Conservation (phyloP, 2,113 vertebrate species). For the Heteronetta atricapilla region DNA sequence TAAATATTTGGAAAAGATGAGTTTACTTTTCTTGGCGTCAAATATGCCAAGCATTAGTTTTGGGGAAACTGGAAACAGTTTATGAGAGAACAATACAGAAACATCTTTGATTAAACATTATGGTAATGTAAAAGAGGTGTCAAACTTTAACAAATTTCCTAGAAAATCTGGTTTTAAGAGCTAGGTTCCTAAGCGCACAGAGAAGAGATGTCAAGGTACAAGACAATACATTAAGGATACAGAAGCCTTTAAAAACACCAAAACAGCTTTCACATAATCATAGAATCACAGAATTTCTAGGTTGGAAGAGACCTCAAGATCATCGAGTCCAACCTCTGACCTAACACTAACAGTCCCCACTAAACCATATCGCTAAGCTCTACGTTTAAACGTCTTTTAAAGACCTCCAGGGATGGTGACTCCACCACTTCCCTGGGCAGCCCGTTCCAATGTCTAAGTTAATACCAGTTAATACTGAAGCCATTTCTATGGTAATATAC, state of each 20-base stretch:
- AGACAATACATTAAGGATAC: not conserved
- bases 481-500: not conserved
- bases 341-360: no score
- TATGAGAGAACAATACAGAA: not conserved
- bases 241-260: not conserved
- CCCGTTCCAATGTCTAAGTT: no score
- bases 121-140: not conserved
- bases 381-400: no score
- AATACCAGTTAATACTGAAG: not conserved
- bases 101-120: not conserved
- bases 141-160: not conserved
- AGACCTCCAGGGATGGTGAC: no score
- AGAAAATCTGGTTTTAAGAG: not conserved
- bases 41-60: not conserved
- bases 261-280: not conserved
- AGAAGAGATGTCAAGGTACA: fast-evolving
- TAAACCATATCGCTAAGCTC: no score
- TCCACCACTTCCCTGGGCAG: no score
- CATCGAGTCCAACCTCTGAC: no score
- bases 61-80: not conserved
- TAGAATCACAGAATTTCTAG: no score
- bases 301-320: no score
- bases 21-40: constrained; percentile 12
- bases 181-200: not conserved
- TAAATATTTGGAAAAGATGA: not conserved